These are phyloP conservation scores for Telmatherina bonti DNA, from an alignment of 2,797 vertebrate genomes.

Conservation along the genomic window DNA sequence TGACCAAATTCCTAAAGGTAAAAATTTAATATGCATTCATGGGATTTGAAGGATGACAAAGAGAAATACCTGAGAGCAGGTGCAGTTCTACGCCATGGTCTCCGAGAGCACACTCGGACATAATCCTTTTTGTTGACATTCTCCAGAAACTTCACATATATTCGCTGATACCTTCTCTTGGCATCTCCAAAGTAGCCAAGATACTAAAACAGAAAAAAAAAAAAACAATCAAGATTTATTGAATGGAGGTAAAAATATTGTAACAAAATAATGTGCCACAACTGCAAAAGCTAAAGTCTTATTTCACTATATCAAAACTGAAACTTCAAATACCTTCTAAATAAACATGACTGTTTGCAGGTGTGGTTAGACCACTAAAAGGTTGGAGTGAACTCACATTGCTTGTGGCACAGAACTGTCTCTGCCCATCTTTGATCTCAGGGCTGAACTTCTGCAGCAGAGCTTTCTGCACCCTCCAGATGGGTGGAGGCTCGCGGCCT, in stretches of 20 bases:
- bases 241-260: background rate
- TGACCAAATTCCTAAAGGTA: background rate
- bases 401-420: conserved; percentile 95
- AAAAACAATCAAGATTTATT: background rate
- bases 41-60: background rate
- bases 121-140: conserved; percentile 96
- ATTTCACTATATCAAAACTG: background rate
- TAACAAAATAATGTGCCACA: background rate
- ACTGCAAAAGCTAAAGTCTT: background rate
- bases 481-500: conserved; percentile 92
- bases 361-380: conserved; percentile 15
- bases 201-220: conserved; percentile 79
- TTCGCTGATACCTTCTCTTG: conserved; percentile 92
- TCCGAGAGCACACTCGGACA: conserved; percentile 90
- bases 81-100: conserved; percentile 91
- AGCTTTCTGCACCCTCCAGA: conserved; percentile 96
- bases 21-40: background rate
- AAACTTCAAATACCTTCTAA: background rate
- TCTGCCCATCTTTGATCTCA: conserved; percentile 95
- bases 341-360: conserved; percentile 11
- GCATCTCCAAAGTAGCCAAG: conserved; percentile 94
- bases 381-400: conserved; percentile 85
- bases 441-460: conserved; percentile 95
- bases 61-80: conserved; percentile 86
- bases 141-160: conserved; percentile 95